Evolutionary conservation across 1,140 invertebrate species (phyloP).

Genomic region (Halesus radiatus): DNA sequence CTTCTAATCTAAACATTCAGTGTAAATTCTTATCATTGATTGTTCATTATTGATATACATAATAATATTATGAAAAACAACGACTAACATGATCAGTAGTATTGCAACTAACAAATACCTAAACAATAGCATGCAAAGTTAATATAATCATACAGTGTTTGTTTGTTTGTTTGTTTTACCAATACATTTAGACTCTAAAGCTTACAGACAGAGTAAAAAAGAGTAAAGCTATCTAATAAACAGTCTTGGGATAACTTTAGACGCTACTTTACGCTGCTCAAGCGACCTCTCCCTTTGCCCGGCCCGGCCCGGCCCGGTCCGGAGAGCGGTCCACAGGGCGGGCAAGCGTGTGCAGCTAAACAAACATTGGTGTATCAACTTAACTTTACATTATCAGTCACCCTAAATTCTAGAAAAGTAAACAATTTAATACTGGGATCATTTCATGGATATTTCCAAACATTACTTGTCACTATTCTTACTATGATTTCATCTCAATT

Average conservation of each 20-base stretch:
- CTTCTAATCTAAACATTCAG: conserved; percentile 54
- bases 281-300: conserved; percentile 5
- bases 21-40: conserved; percentile 57
- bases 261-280: conserved; percentile 53
- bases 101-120: conserved; percentile 41
- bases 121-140: conserved; percentile 54
- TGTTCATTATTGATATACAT: conserved; percentile 51
- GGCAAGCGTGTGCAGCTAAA: conserved; percentile 56
- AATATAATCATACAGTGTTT: conserved; percentile 14
- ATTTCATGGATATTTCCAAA: too few species aligned
- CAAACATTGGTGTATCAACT: conserved; percentile 57
- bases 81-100: conserved; percentile 29
- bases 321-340: conserved; percentile 32
- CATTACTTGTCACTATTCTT: too few species aligned
- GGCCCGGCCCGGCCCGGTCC: too few species aligned
- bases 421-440: conserved; percentile 54
- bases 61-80: conserved; percentile 33
- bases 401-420: conserved; percentile 54
- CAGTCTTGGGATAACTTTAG: conserved; percentile 58
- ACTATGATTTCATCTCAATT: too few species aligned
- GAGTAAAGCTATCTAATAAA: conserved; percentile 59
- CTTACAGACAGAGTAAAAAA: conserved; percentile 58
- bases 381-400: conserved; percentile 56
- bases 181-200: conserved; percentile 55
- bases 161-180: neutral